Base-by-base conservation (phyloP, 1,140 invertebrate species). In the Lineus longissimus region DNA sequence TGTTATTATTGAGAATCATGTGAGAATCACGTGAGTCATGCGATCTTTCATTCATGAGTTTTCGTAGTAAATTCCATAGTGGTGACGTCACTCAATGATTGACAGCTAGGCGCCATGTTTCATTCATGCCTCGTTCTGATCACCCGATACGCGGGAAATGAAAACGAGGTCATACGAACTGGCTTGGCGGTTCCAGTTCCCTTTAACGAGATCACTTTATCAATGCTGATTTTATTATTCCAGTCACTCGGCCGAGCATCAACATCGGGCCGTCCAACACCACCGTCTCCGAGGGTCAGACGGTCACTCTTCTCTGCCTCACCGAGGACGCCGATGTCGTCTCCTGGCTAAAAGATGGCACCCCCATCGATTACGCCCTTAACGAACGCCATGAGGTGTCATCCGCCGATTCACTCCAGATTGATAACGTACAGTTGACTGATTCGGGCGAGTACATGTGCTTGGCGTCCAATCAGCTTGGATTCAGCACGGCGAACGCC, bases 391-490 rank as follows among this genome's bases (percentile, higher is more conserved):
- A 57, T 36, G 62, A 22, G 51, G 36, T 57, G 15, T 25, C 58
- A 23, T 43, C 41, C 0, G 29, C 60, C 17, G 65, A 61, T n/a
- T 58, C 45, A 41, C 51, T 67, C 29, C 33, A 61, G 29, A 61
- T 67, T 33, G 40, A 58, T 17, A 64, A 63, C 15, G 57, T 59
- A 25, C 62, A 55, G 43, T 51, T 43, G 33, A 58, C 56, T 2
- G 65, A 67, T 57, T 55, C 56, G 19, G 65, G 65, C 17, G 31
- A 64, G 22, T 67, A 67, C 36, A 55, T 64, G 13, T 67, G 65
- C 47, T 40, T 64, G n/a, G 56, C 62, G 22, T 64, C 61, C 2
- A 64, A 64, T 19, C 57, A 33, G 25, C 25, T 56, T 33, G 62
- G 62, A 11, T 55, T 55, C 51, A 63, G n/a, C 31, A 64, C 62